Conservation (phyloP, 2,797 vertebrate species). For the Dendrocincla fuliginosa region DNA sequence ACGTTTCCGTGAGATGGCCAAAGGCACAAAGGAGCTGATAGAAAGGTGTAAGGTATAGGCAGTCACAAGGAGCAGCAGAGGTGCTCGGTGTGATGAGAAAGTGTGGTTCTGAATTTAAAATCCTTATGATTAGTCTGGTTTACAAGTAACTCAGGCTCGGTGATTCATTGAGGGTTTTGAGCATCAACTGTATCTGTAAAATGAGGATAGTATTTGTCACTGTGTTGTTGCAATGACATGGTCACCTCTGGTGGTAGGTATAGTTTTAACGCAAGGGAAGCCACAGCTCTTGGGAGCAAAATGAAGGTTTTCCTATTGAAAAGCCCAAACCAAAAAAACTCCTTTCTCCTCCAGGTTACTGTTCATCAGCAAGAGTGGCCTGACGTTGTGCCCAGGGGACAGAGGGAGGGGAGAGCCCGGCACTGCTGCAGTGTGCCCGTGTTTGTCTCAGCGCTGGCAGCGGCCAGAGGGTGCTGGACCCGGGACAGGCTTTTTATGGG, state of each 20-base stretch:
- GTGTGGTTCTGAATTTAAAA: background rate
- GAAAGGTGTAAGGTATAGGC: background rate
- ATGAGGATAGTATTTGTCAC: background rate
- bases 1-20: background rate
- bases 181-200: background rate
- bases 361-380: no score
- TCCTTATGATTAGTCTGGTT: background rate
- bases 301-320: background rate
- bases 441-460: background rate
- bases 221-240: background rate
- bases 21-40: background rate
- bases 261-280: background rate
- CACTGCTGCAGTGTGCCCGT: rapidly evolving
- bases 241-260: background rate
- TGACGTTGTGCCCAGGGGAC: rapidly evolving
- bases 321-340: background rate
- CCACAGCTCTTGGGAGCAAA: background rate
- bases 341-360: background rate
- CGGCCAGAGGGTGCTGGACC: background rate
- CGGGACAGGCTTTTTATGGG: rapidly evolving
- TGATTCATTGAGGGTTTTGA: background rate
- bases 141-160: background rate
- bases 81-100: background rate
- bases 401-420: rapidly evolving
- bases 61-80: background rate